A percentile compares a stretch with the other conserved stretches of the same genome.
Conservation (phyloP, 2,113 vertebrate genomes). For the Ptychochromis oligacanthus region DNA sequence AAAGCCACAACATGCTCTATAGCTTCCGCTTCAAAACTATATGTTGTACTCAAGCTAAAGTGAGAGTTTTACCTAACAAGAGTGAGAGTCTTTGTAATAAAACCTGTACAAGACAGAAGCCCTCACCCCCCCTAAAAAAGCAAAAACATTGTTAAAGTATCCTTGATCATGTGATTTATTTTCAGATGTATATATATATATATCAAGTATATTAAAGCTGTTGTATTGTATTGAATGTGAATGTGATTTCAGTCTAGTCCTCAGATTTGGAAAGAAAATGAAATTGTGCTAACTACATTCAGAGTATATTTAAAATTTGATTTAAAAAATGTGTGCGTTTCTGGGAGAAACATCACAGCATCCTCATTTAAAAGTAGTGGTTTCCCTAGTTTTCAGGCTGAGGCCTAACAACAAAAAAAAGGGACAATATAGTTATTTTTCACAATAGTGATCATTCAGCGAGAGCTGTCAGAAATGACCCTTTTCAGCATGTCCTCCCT, state of each 20-base stretch:
- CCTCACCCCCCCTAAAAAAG: neutral
- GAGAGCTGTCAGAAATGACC: neutral
- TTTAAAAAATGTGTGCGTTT: neutral
- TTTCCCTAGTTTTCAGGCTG: neutral
- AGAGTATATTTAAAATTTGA: neutral
- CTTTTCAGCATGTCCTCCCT: neutral
- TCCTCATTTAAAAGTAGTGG: neutral
- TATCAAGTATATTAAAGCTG: too few relatives aligned
- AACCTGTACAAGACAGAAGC: neutral
- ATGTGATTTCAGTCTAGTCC: neutral
- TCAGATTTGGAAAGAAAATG: neutral
- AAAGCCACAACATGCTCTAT: slow-evolving; percentile 51
- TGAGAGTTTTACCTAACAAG: neutral
- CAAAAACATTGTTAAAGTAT: neutral
- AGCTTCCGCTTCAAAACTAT: slow-evolving; percentile 10
- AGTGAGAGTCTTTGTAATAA: neutral
- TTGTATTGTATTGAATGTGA: too few relatives aligned
- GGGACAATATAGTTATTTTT: neutral
- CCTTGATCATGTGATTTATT: neutral
- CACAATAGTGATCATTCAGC: neutral
- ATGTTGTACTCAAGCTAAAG: neutral
- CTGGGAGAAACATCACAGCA: neutral
- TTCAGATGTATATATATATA: too few relatives aligned
- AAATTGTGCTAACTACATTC: neutral
- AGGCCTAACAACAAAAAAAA: neutral